A percentile compares a stretch with the other conserved stretches of the same genome.
Evolutionary conservation across 1,140 invertebrate species (phyloP).

Genomic region (Heliothis subflexa): DNA sequence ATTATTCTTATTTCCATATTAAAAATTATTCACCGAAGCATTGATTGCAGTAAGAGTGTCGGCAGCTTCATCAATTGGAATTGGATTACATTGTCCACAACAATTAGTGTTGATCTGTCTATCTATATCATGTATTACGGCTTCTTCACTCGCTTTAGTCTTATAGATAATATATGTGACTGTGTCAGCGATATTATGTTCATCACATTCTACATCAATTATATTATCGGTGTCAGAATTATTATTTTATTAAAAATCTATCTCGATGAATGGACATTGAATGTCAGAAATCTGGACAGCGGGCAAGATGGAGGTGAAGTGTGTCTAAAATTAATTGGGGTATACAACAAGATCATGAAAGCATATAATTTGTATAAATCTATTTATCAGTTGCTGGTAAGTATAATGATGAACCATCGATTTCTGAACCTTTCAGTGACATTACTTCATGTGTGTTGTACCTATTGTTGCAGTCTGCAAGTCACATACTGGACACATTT

Average conservation of each 20-base stretch:
- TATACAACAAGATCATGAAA: conserved; percentile 20
- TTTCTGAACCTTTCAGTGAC: neutral
- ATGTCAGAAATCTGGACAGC: neutral
- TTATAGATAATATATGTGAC: neutral
- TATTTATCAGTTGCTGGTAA: conserved; percentile 30
- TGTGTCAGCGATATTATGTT: neutral
- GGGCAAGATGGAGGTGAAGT: neutral
- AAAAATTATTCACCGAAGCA: neutral
- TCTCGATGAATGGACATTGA: neutral
- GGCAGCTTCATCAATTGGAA: neutral
- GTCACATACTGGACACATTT: too few species aligned
- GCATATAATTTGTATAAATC: conserved; percentile 16
- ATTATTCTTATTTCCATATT: conserved; percentile 1
- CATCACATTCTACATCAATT: neutral
- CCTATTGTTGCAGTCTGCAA: neutral
- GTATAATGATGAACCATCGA: neutral
- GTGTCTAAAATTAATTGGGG: neutral
- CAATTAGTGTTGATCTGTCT: neutral
- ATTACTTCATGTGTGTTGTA: neutral
- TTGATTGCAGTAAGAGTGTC: neutral
- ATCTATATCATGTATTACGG: neutral
- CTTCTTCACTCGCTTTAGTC: neutral
- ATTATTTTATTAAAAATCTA: neutral
- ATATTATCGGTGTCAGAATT: neutral
- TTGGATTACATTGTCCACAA: neutral